Base-by-base conservation (phyloP, 2,797 vertebrate genomes). In the Neopelma chrysocephalum region DNA sequence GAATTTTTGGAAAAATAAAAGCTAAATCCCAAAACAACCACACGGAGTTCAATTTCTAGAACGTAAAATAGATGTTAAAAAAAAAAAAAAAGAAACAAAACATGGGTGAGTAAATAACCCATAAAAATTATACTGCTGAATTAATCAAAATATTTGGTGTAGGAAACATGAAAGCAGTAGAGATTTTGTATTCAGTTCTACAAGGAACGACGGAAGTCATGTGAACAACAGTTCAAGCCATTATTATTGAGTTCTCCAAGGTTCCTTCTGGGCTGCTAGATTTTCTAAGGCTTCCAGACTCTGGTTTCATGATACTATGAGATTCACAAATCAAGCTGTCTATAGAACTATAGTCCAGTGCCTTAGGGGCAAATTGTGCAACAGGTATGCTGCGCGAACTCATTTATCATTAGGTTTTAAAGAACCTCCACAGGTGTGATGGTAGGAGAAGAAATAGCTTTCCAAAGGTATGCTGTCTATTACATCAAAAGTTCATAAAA, bases 241-340 rank as follows among this genome's bases (percentile, higher is more conserved):
- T 64, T 32, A 11, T 81, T 76, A n/a, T 51, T 85, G 50, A 94
- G 36, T 6, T 73, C 31, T 82, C 26, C 56, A 65, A 42, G 3
- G 11, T 69, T 85, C 19, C 75, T 72, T 13, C 51, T 48, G 31
- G 58, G 32, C 43, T 89, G 10, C 31, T 58, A 36, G n/a, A 19
- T 47, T 87, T 90, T 77, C 75, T 80, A 45, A 73, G 64, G 15
- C 22, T 62, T 90, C 43, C 56, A 85, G 48, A 31, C n/a, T 77
- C 38, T 40, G 5, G 18, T 83, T 94, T 60, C 53, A 51, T 21
- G 48, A 26, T 10, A 40, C 13, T 51, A n/a, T 36, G 54, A 40
- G 10, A 14, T 65, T 69, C 64, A 87, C 38, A 87, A 62, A 87
- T 82, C 40, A 48, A 66, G 7, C 14, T 75, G n/a, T 71, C 43